Evolutionary conservation across 2,797 vertebrate species (phyloP), one percentile per base, ranked within the genome.

Genomic region (Rhinella marina): DNA sequence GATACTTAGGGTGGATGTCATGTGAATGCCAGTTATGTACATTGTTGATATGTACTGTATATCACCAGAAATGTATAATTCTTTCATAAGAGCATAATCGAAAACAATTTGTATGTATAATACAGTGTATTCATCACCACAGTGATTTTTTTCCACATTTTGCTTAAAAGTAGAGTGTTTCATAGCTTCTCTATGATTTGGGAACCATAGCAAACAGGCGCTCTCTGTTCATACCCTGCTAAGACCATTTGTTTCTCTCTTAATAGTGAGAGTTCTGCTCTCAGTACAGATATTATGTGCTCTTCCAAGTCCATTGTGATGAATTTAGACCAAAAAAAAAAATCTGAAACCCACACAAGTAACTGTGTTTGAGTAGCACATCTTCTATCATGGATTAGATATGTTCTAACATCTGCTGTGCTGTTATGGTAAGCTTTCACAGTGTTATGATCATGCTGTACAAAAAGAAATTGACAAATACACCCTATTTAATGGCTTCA

Each of bases 221-320:
- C 92, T 93, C 94, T 91, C 91, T 92, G 91, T 92, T 92, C 93
- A 93, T 93, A 93, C 92, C 92, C 93, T 91, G 93, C 91, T 92
- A 91, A 92, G 93, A 91, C 91, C 94, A 95, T 94, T 97, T 95
- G 93, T 92, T 95, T 87, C 88, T 89, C 89, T 94, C 94, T 92
- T 95, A 91, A 91, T 93, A 92, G 93, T 94, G 10, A 27, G 25
- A 23, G 32, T 76, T 54, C 66, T 80, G 50, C 62, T 62, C n/a
- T 32, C 21, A 50, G 23, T 61, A 56, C 16, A 80, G 41, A 54
- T 29, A 68, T 41, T 29, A 59, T 48, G 25, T 56, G 56, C 10
- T 84, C 56, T 61, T 59, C 56, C 21, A 41, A 57, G 27, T 52
- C 57, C n/a, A 19, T 76, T 61, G 66, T 16, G 32, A 59, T 9